Conservation (phyloP, 2,113 vertebrate species). For the Coptodon bakossiorum region DNA sequence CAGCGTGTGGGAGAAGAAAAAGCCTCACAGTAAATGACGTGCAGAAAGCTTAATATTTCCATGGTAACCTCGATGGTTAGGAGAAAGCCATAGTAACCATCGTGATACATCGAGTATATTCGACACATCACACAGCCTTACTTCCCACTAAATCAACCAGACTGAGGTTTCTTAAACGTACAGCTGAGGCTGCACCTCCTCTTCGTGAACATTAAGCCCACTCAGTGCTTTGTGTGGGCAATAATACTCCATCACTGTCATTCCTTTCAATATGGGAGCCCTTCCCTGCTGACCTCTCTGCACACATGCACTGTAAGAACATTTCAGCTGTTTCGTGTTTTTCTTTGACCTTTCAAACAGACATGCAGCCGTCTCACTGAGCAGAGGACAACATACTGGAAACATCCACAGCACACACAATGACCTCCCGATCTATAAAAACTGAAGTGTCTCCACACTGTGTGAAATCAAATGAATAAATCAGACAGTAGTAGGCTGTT, state of each 20-base stretch:
- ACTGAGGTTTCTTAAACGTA: slow-evolving; percentile 19
- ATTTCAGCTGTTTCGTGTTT: slow-evolving; percentile 18
- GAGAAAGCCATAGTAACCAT: not conserved
- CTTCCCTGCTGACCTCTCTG: not conserved
- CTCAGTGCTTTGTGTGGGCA: slow-evolving; percentile 14
- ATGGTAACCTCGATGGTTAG: not conserved
- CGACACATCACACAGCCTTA: not conserved
- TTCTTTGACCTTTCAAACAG: slow-evolving; percentile 31
- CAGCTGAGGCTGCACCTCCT: not conserved
- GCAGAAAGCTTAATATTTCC: not conserved
- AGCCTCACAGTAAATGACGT: not conserved
- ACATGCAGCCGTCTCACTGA: not conserved
- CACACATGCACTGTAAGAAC: not conserved
- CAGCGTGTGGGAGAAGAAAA: not conserved
- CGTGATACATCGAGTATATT: not conserved
- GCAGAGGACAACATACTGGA: not conserved
- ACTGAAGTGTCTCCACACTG: fast-evolving
- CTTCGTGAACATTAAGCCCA: slow-evolving; percentile 20
- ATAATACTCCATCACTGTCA: slow-evolving; percentile 21
- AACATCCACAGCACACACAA: not conserved
- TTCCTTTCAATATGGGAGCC: slow-evolving; percentile 13
- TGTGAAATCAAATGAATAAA: not conserved
- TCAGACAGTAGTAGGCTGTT: not conserved
- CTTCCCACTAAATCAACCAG: not conserved
- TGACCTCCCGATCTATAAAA: not conserved